Evolutionary conservation across 1,140 invertebrate genomes (phyloP), one percentile per base, ranked within the genome.

Genomic region (Listronotus oregonensis): DNA sequence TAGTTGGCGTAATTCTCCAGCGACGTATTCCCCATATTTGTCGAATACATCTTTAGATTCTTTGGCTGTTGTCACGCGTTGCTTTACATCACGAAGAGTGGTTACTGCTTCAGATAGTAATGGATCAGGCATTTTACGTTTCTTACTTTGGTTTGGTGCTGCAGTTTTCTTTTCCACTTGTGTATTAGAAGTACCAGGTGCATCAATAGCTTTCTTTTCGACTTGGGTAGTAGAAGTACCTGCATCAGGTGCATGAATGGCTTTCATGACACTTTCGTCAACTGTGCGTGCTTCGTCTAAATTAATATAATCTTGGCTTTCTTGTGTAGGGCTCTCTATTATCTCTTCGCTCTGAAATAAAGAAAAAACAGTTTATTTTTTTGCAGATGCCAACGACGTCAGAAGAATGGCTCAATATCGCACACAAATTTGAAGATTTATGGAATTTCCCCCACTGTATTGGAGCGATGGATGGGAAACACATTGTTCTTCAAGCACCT

Each of bases 61-160:
- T 46, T 46, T 46, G 14, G 44, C 44, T 46, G 44, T 46, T n/a
- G 44, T 46, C 6, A 46, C 14, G 14, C 44, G 14, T 46, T 46
- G 44, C 6, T 46, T 46, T 9, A 46, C 44, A 46, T 46, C 44
- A 9, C 44, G 44, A 46, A 14, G 14, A 46, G 44, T 46, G 44
- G 11, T 7, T 46, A 9, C 44, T 46, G 14, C 14, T 46, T 46
- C 44, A 14, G 44, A 46, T 46, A 46, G n/a, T n/a, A n/a, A n/a
- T n/a, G n/a, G n/a, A n/a, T 14, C 44, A 46, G 14, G 8, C 11
- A 46, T 46, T 46, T 46, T 46, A 46, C 44, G 44, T 14, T 46
- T 46, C 44, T 14, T 9, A 46, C 14, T 9, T 46, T 46, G 44
- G 44, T 46, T 46, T 14, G 44, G 44, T 9, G 11, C 14, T 9